A percentile compares a stretch with the other conserved stretches of the same genome.
These are phyloP conservation scores for Exaiptasia diaphana DNA, from an alignment of 64 coral and sea anemone genomes.

Conservation along the genomic window DNA sequence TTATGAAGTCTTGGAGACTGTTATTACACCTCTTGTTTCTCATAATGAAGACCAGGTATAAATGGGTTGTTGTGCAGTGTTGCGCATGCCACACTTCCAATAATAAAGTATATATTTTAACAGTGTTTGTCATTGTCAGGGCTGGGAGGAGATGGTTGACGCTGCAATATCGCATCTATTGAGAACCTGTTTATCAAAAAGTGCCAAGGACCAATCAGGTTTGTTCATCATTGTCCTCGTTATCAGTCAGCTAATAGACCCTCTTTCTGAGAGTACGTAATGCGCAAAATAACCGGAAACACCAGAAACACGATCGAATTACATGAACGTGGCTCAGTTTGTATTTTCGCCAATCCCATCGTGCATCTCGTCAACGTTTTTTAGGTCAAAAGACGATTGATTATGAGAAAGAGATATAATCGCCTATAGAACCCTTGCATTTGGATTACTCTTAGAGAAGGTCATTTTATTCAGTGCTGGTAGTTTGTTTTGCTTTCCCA, in stretches of 20 bases:
- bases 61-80: not conserved
- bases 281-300: not conserved
- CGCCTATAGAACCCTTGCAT: too few species aligned
- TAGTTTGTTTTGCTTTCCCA: too few species aligned
- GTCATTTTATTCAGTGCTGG: too few species aligned
- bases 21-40: slow-evolving; percentile 70
- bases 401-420: too few species aligned
- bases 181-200: slow-evolving; percentile 88
- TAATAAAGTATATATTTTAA: not conserved
- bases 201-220: slow-evolving; percentile 90
- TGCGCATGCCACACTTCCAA: not conserved
- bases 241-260: not conserved
- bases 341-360: too few species aligned
- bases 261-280: not conserved
- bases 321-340: too few species aligned
- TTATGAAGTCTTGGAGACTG: slow-evolving; percentile 72
- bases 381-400: too few species aligned
- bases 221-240: not conserved
- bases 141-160: slow-evolving; percentile 96
- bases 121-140: slow-evolving; percentile 29
- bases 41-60: slow-evolving; percentile 81
- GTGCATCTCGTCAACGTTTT: too few species aligned
- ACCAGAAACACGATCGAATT: too few species aligned
- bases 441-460: too few species aligned
- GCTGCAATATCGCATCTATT: slow-evolving; percentile 89